Evolutionary conservation across 2,888 invertebrate species (phyloP).

Genomic region (Laspeyria flexula): DNA sequence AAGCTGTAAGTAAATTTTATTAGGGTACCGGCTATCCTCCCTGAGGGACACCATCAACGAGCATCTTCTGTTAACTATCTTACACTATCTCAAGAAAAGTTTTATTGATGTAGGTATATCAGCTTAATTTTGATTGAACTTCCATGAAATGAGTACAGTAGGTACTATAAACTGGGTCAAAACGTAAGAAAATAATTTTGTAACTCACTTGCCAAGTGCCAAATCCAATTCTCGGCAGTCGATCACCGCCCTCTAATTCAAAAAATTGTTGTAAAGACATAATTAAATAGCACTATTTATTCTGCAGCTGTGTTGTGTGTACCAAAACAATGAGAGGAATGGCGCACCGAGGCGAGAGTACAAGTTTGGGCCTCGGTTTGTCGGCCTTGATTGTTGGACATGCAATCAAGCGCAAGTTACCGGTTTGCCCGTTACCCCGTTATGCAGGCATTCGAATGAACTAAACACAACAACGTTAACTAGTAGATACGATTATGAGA

Average conservation of each 20-base stretch:
- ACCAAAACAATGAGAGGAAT: slow-evolving; percentile 46
- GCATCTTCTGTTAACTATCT: too few relatives aligned
- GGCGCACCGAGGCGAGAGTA: too few relatives aligned
- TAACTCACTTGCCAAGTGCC: slow-evolving; percentile 92
- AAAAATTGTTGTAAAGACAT: slow-evolving; percentile 70
- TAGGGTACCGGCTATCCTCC: too few relatives aligned
- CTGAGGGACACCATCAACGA: too few relatives aligned
- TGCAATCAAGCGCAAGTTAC: slow-evolving; percentile 21
- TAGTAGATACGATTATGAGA: too few relatives aligned
- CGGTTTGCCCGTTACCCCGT: slow-evolving; percentile 29
- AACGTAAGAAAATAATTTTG: neutral
- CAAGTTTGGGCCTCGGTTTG: slow-evolving; percentile 23
- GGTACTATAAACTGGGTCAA: too few relatives aligned
- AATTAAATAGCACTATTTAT: slow-evolving; percentile 1
- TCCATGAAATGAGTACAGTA: too few relatives aligned
- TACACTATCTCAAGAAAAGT: too few relatives aligned
- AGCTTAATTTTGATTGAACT: too few relatives aligned
- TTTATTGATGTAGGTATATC: too few relatives aligned
- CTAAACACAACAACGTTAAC: neutral
- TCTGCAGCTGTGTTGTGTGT: slow-evolving; percentile 34
- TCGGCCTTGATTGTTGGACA: slow-evolving; percentile 4
- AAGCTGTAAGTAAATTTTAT: too few relatives aligned
- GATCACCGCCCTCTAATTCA: slow-evolving; percentile 80
- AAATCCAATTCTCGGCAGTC: slow-evolving; percentile 90
- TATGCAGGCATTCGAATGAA: slow-evolving; percentile 1